Percentiles rank a stretch among this genome's conserved stretches.
phyloP scores from a whole-genome alignment of 2,113 vertebrate species.

The Phaethornis superciliosus region DNA sequence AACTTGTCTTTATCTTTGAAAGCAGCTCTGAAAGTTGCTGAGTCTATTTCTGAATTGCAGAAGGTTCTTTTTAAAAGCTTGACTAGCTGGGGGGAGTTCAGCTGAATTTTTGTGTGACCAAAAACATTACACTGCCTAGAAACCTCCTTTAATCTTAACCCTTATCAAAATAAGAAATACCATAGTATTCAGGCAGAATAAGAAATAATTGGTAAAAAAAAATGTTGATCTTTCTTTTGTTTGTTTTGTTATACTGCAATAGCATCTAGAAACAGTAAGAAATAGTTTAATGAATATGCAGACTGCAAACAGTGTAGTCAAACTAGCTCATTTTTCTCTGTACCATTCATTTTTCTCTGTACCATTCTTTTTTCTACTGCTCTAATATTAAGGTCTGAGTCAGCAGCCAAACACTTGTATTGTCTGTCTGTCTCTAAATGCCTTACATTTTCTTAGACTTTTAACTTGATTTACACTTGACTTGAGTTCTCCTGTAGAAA shows the following conservation, averaged over 20 bases:
- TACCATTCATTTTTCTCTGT: not conserved
- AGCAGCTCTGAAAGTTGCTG: not conserved
- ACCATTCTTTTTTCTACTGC: not conserved
- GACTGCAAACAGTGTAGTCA: not conserved
- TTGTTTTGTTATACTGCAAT: not conserved
- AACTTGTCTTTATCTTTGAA: not conserved
- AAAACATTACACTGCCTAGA: not conserved
- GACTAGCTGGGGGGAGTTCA: not conserved
- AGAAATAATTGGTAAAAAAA: not conserved
- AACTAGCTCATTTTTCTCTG: not conserved
- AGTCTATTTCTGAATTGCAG: not conserved
- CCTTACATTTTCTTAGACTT: not conserved
- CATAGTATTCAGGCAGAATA: not conserved
- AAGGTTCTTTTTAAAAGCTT: not conserved
- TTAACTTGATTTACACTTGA: not conserved
- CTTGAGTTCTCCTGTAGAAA: not conserved
- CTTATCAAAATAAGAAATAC: not conserved
- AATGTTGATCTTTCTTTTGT: accelerated
- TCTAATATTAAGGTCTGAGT: not conserved
- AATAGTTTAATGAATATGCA: not conserved
- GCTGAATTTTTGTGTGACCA: not conserved
- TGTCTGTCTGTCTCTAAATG: not conserved
- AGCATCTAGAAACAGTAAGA: not conserved
- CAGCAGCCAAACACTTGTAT: not conserved
- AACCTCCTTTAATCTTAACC: not conserved